These are phyloP conservation scores for Spilogale gracilis DNA, from an alignment of 2,113 vertebrate genomes.

Conservation along the genomic window DNA sequence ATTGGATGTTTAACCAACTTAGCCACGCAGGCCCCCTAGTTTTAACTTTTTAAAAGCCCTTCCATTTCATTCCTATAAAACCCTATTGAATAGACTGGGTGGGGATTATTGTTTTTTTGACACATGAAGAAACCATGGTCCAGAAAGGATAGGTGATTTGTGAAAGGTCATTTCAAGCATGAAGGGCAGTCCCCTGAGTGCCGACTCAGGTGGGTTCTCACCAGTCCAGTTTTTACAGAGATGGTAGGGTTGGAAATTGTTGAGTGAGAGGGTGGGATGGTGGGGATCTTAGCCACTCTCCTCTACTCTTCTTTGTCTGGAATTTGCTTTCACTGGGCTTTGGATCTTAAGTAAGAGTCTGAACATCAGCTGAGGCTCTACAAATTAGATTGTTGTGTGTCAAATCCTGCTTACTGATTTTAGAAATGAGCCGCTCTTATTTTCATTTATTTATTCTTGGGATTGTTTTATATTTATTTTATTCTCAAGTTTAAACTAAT, in stretches of 20 bases:
- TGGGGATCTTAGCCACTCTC: background rate
- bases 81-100: background rate
- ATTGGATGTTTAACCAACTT: background rate
- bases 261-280: background rate
- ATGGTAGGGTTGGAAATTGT: background rate
- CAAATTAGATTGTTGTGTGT: background rate
- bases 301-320: background rate
- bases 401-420: background rate
- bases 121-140: background rate
- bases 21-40: background rate
- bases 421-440: background rate
- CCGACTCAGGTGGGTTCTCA: background rate
- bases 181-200: background rate
- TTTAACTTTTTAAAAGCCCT: background rate
- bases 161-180: background rate
- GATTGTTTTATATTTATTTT: constrained; percentile 47
- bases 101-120: background rate
- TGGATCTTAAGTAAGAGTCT: background rate
- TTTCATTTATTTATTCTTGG: constrained; percentile 44
- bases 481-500: constrained; percentile 35
- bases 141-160: background rate
- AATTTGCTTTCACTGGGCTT: background rate
- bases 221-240: background rate
- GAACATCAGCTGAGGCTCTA: background rate
- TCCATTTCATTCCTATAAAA: constrained; percentile 39